Evolutionary conservation across 2,888 invertebrate genomes (phyloP).

Genomic region (Caenorhabditis sp.): DNA sequence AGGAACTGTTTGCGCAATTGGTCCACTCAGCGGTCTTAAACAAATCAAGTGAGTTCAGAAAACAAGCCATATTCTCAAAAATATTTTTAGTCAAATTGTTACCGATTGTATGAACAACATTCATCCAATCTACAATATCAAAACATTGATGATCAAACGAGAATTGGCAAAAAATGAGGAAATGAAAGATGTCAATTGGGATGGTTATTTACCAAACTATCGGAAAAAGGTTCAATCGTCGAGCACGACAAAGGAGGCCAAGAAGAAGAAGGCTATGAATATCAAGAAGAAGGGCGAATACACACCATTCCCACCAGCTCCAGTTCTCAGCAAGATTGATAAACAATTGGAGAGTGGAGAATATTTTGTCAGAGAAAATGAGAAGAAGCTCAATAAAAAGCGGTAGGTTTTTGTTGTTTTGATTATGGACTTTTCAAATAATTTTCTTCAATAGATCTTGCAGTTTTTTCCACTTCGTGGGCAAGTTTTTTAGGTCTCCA

Average conservation of each 20-base stretch:
- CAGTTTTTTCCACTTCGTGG: too few relatives aligned
- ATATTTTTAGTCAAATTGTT: constrained; percentile 78
- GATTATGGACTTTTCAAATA: background rate
- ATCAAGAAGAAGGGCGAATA: constrained; percentile 90
- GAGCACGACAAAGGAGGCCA: constrained; percentile 60
- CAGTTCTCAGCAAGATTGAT: constrained; percentile 84
- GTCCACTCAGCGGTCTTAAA: constrained; percentile 85
- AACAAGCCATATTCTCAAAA: too few relatives aligned
- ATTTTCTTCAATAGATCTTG: too few relatives aligned
- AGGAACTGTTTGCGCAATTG: constrained; percentile 93
- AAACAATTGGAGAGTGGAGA: constrained; percentile 92
- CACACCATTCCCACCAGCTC: constrained; percentile 96
- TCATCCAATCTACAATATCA: constrained; percentile 96
- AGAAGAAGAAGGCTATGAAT: constrained; percentile 73
- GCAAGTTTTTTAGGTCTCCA: too few relatives aligned
- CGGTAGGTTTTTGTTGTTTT: constrained; percentile 16
- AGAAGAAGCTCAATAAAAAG: constrained; percentile 71
- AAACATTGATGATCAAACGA: constrained; percentile 92
- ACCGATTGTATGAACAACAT: constrained; percentile 98
- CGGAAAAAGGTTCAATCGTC: constrained; percentile 79
- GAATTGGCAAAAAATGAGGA: constrained; percentile 92
- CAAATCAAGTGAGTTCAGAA: constrained; percentile 72
- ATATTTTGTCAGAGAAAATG: constrained; percentile 84
- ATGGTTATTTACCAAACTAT: constrained; percentile 92
- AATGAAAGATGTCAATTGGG: constrained; percentile 92